Percentiles rank a stretch among this genome's conserved stretches.
Evolutionary conservation across 2,113 vertebrate genomes (phyloP).

Genomic region (Calyptommatus sinebrachiatus): DNA sequence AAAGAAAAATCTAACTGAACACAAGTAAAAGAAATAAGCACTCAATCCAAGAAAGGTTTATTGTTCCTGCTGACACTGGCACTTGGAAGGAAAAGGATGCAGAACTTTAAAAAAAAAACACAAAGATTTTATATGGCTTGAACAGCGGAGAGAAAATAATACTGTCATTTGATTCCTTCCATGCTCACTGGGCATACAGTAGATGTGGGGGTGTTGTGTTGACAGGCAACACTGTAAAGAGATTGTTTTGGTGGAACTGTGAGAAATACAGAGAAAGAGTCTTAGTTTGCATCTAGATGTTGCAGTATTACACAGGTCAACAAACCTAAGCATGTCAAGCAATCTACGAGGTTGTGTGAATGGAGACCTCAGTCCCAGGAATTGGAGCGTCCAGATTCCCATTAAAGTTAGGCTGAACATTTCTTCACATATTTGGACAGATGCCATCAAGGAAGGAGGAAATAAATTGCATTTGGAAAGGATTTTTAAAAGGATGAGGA

Average conservation of each 20-base stretch:
- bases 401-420: not conserved
- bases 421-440: not conserved
- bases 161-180: constrained; percentile 12
- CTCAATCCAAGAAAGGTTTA: constrained; percentile 51
- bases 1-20: constrained; percentile 48
- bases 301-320: not conserved
- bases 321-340: not conserved
- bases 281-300: not conserved
- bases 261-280: not conserved
- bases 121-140: constrained; percentile 25
- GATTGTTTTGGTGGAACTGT: not conserved
- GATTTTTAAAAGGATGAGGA: too few relatives aligned
- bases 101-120: constrained; percentile 25
- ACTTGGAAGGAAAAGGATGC: constrained; percentile 43
- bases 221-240: not conserved
- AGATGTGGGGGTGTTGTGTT: not conserved
- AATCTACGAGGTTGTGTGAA: not conserved
- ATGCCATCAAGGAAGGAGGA: not conserved
- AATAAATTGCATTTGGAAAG: not conserved
- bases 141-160: constrained; percentile 25
- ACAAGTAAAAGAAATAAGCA: constrained; percentile 52
- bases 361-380: not conserved
- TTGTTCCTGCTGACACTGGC: constrained; percentile 58
- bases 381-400: not conserved
- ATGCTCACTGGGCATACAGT: not conserved